Percentiles rank a stretch among this genome's conserved stretches.
These are phyloP conservation scores for Sinosuthora webbiana DNA, from an alignment of 2,113 vertebrate genomes.

Conservation along the genomic window DNA sequence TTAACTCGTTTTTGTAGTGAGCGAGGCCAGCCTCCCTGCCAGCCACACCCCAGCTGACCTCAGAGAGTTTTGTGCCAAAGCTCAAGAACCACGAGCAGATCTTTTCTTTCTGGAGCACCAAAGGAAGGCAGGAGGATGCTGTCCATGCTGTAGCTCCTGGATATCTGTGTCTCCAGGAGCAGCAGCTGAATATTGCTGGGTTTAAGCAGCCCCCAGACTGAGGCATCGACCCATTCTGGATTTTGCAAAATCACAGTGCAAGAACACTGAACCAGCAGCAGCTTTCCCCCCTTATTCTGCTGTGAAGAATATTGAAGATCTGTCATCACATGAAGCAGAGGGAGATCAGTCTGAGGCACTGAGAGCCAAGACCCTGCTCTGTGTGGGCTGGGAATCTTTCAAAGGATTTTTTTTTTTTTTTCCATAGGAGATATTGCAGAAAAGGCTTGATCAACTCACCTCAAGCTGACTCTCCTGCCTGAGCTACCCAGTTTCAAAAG, in stretches of 20 bases:
- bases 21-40: background rate
- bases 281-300: background rate
- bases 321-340: background rate
- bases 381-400: background rate
- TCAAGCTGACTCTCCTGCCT: background rate
- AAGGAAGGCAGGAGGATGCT: background rate
- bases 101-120: background rate
- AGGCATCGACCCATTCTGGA: accelerated
- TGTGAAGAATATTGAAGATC: background rate
- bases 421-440: background rate
- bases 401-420: background rate
- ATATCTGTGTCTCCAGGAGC: background rate
- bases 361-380: background rate
- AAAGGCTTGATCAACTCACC: background rate
- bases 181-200: background rate
- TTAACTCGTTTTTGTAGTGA: background rate
- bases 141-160: background rate
- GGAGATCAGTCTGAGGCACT: background rate
- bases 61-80: background rate
- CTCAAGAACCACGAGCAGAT: background rate
- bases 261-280: background rate
- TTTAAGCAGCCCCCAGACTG: background rate
- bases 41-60: background rate
- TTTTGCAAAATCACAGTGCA: background rate
- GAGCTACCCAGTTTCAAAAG: background rate